phyloP scores from a whole-genome alignment of 2,888 invertebrate genomes.

The Tenthredo distinguenda region DNA sequence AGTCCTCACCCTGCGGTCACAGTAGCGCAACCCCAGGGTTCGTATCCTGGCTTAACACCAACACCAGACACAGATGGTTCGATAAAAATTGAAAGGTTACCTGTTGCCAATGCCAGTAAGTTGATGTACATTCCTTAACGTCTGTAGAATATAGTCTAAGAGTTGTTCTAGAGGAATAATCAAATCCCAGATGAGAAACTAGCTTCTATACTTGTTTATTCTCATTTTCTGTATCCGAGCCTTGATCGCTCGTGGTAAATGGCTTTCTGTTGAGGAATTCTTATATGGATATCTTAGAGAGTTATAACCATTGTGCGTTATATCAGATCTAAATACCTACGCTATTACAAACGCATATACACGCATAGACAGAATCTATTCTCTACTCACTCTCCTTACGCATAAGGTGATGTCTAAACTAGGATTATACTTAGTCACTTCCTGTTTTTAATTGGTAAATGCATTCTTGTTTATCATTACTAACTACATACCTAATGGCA shows the following conservation, averaged over 20 bases:
- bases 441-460: conserved; percentile 67
- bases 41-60: conserved; percentile 79
- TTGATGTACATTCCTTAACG: conserved; percentile 61
- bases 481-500: neutral
- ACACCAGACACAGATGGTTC: conserved; percentile 81
- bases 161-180: neutral
- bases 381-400: conserved; percentile 35
- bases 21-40: conserved; percentile 77
- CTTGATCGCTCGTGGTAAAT: conserved; percentile 31
- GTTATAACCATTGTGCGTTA: conserved; percentile 34
- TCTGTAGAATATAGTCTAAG: neutral
- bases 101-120: conserved; percentile 83
- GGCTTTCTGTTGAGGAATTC: neutral
- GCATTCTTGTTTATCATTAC: conserved; percentile 31
- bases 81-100: conserved; percentile 84
- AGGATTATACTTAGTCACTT: conserved; percentile 60
- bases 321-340: conserved; percentile 33
- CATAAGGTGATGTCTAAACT: conserved; percentile 61
- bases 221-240: conserved; percentile 32
- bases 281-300: conserved; percentile 47
- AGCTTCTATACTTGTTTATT: conserved; percentile 15
- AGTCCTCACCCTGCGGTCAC: conserved; percentile 78
- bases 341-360: conserved; percentile 27
- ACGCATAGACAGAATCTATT: conserved; percentile 35
- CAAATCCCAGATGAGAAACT: neutral